phyloP scores from a whole-genome alignment of 2,797 vertebrate genomes.

The Cyclura pinguis region DNA sequence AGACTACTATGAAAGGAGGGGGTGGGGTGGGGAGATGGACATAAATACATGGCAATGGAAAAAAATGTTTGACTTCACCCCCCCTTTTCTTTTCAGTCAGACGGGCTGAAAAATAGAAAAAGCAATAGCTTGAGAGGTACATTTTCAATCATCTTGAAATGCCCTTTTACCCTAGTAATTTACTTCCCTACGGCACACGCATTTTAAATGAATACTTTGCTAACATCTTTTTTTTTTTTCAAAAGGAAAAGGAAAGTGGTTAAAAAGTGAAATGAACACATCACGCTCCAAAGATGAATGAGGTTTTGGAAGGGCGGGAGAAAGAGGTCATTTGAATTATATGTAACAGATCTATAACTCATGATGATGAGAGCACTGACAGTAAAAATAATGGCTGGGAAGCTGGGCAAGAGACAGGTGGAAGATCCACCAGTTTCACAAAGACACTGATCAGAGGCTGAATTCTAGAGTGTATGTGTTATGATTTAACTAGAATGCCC shows the following conservation, averaged over 20 bases:
- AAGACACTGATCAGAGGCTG: slow-evolving; percentile 32
- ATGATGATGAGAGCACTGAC: slow-evolving; percentile 53
- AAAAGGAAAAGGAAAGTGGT: slow-evolving; percentile 57
- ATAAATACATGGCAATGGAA: slow-evolving; percentile 7
- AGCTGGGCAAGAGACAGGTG: slow-evolving; percentile 23
- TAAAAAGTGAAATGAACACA: slow-evolving; percentile 75
- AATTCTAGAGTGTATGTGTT: not conserved
- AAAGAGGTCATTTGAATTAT: slow-evolving; percentile 69
- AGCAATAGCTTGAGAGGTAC: slow-evolving; percentile 51
- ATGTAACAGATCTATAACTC: slow-evolving; percentile 63
- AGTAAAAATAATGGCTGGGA: slow-evolving; percentile 59
- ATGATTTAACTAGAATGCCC: not conserved
- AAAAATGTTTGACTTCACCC: no score
- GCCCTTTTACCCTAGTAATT: slow-evolving; percentile 73
- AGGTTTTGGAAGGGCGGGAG: slow-evolving; percentile 13
- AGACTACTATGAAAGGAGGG: slow-evolving; percentile 1
- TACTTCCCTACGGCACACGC: slow-evolving; percentile 63
- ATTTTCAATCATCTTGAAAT: slow-evolving; percentile 74
- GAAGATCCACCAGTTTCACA: slow-evolving; percentile 29
- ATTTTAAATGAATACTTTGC: slow-evolving; percentile 74
- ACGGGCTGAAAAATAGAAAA: slow-evolving; percentile 60
- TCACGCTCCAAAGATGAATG: slow-evolving; percentile 59
- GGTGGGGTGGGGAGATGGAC: not conserved
- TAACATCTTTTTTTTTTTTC: slow-evolving; percentile 53
- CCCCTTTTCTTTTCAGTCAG: slow-evolving; percentile 47